Base-by-base conservation (phyloP, 2,888 invertebrate species). In the Embidobia sp. region DNA sequence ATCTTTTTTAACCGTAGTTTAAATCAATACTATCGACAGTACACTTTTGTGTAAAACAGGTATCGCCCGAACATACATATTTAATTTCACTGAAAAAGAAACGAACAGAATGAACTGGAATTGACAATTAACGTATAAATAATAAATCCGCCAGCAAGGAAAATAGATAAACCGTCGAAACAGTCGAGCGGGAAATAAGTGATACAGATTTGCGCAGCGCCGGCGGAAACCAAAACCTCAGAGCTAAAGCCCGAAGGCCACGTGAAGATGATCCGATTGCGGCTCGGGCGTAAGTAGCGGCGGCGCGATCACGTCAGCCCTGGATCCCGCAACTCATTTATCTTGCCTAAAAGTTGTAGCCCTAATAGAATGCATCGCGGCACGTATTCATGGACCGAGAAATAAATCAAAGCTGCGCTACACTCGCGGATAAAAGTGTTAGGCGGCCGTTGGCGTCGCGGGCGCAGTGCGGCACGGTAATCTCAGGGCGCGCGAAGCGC, bases 401-500 rank as follows among this genome's bases (percentile, higher is more conserved):
- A 61, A 67, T 69, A 69, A 75, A 75, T 75, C 69, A 69, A 67
- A 75, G 69, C 55, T 22, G 22, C 46, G 55, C 57, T 46, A 27
- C 37, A 44, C 48, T 49, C 46, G 51, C 42, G 31, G 66, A 63
- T 55, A 75, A 69, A 55, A 66, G 42, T 48, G n/a, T n/a, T n/a
- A n/a, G 46, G 53, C 74, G 46, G 66, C 61, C 13, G 59, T 53
- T 74, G n/a, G n/a, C 37, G 66, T 69, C 64, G 70, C 51, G 66
- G 64, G 76, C 79, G 74, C 74, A 79, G 55, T 75, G 74, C 70
- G 74, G 57, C 66, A 74, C 48, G 35, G 75, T 78, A 73, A 76
- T 78, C 70, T 59, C 19, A 22, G 11, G 26, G 42, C 48, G 63
- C 11, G 51, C 16, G 63, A 67, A 49, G 42, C 49, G 59, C 35